Evolutionary conservation across 1,140 invertebrate species (phyloP).

Genomic region (Drosophila ambigua): DNA sequence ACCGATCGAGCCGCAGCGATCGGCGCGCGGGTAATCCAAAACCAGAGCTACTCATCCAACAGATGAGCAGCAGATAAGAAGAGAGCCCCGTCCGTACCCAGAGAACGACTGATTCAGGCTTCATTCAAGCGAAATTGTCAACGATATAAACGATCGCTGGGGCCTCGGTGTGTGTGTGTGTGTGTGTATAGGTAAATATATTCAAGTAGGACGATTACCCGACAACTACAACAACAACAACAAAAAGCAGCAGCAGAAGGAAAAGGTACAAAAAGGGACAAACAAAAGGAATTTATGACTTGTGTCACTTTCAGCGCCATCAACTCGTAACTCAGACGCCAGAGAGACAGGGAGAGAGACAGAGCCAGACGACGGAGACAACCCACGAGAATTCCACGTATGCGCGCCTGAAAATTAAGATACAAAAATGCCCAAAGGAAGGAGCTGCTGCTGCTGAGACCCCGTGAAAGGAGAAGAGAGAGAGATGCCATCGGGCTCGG

Average conservation of each 20-base stretch:
- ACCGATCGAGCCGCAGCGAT: conserved; percentile 53
- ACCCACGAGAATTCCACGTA: conserved; percentile 71
- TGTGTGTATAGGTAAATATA: conserved; percentile 35
- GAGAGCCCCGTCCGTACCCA: not conserved
- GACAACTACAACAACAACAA: not conserved
- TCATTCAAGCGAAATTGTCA: conserved; percentile 69
- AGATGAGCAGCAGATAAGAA: conserved; percentile 41
- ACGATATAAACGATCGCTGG: conserved; percentile 44
- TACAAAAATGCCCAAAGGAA: conserved; percentile 76
- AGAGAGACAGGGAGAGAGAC: too few species aligned
- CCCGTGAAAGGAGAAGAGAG: too few species aligned
- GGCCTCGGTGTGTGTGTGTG: not conserved
- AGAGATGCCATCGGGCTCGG: too few species aligned
- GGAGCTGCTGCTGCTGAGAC: conserved; percentile 28
- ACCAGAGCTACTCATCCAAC: conserved; percentile 58
- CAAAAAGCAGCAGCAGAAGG: not conserved
- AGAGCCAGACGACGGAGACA: not conserved
- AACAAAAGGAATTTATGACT: conserved; percentile 83
- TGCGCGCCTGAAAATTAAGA: conserved; percentile 79
- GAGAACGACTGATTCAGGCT: conserved; percentile 54
- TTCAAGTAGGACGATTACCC: conserved; percentile 52
- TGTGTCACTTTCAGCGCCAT: conserved; percentile 82
- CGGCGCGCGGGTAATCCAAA: conserved; percentile 48
- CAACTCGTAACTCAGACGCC: conserved; percentile 79
- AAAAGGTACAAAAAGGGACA: conserved; percentile 49